Base-by-base conservation (phyloP, 2,113 vertebrate species). In the Ia io region DNA sequence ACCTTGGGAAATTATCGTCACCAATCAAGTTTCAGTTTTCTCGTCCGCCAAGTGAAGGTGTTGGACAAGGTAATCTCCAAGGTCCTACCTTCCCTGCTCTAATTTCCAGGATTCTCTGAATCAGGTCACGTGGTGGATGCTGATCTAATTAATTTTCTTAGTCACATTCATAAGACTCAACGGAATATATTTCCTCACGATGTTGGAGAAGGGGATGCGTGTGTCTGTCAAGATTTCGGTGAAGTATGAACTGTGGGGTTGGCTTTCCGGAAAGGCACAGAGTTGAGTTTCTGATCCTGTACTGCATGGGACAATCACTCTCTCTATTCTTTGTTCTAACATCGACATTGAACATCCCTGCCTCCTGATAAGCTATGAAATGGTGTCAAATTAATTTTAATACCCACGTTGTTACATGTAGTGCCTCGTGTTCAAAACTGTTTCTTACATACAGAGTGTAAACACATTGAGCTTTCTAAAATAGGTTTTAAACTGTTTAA, bases 71-170 rank as follows among this genome's bases (percentile, higher is more conserved):
- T 94, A 94, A 95, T 96, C 92, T 95, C 97, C 71, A 95, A 97
- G 95, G 96, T 88, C 95, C 74, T 61, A 61, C 59, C 59, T 71
- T 28, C 93, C 6, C 35, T 93, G 95, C 56, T 92, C 91, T 95
- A 83, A 97, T 97, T 95, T 95, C 73, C 85, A 70, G 95, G 94
- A 94, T 95, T 95, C 80, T 96, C 97, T 97, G 91, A 96, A 94
- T 94, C 95, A 91, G 67, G 83, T 53, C 83, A 95, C 78, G 42
- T 82, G 53, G 85, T 92, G 94, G 95, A 74, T 76, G 76, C 94
- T 89, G 95, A 95, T 96, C 96, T 97, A 95, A 97, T 97, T 96
- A 96, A 97, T 96, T 97, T 94, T 91, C 88, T 89, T 95, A 95
- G 95, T 97, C 96, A 97, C 95, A 93, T 94, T 97, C 91, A 84